A percentile compares a stretch with the other conserved stretches of the same genome.
phyloP scores from a whole-genome alignment of 2,113 vertebrate species.

The Perccottus glenii region DNA sequence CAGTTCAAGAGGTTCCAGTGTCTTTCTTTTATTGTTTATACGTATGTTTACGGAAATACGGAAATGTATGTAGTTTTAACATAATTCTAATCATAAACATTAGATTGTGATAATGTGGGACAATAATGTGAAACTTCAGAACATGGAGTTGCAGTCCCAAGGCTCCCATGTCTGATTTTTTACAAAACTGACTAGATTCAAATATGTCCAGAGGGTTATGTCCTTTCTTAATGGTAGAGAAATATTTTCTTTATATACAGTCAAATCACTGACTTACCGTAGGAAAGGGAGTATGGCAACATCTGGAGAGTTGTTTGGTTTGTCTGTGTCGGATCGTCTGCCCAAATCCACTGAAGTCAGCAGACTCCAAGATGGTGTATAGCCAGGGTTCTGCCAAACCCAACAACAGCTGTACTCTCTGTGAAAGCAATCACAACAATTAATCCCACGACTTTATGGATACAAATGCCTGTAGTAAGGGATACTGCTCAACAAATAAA shows the following conservation, averaged over 20 bases:
- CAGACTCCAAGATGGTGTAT: conserved; percentile 9
- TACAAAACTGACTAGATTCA: too few species aligned
- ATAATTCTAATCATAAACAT: too few species aligned
- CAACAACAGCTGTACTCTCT: conserved; percentile 58
- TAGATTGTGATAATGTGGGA: too few species aligned
- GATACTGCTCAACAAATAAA: not conserved
- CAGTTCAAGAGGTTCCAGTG: not conserved
- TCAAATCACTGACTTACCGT: conserved; percentile 45
- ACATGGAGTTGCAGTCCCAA: too few species aligned
- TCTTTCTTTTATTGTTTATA: too few species aligned
- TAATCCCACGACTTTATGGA: not conserved
- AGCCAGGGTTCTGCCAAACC: not conserved
- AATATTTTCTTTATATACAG: too few species aligned
- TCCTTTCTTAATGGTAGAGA: too few species aligned
- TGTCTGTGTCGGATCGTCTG: conserved; percentile 69
- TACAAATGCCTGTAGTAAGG: not conserved
- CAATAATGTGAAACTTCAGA: too few species aligned
- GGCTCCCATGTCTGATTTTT: too few species aligned
- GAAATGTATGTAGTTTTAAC: too few species aligned
- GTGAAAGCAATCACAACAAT: not conserved
- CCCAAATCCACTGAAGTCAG: conserved; percentile 72
- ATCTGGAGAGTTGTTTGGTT: conserved; percentile 71
- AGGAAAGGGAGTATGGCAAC: conserved; percentile 63
- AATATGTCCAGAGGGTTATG: too few species aligned
- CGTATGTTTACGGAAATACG: too few species aligned